These are phyloP conservation scores for Drosophila repletoides DNA, from an alignment of 1,140 invertebrate species.

Conservation along the genomic window DNA sequence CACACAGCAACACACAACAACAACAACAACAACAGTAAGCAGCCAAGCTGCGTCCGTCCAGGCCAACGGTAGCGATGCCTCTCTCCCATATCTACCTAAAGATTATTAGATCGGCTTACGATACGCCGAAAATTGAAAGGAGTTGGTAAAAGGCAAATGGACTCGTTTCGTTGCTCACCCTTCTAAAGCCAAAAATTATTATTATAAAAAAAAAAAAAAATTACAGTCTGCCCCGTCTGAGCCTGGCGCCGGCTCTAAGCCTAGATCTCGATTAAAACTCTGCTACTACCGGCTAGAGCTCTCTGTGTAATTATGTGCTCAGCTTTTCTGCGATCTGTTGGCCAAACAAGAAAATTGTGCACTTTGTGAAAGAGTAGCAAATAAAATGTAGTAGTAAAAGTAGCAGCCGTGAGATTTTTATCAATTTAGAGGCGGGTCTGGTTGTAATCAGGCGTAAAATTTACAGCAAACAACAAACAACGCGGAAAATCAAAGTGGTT, in stretches of 20 bases:
- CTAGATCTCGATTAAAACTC: conserved; percentile 27
- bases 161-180: conserved; percentile 46
- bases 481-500: conserved; percentile 65
- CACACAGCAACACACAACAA: too few species aligned
- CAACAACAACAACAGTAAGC: conserved; percentile 5
- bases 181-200: conserved; percentile 46
- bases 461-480: conserved; percentile 64
- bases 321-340: conserved; percentile 58
- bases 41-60: neutral
- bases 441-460: conserved; percentile 73
- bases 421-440: conserved; percentile 53
- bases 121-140: conserved; percentile 39
- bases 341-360: conserved; percentile 58
- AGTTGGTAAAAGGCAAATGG: neutral
- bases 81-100: conserved; percentile 47
- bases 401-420: conserved; percentile 65
- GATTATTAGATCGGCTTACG: conserved; percentile 74
- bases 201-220: conserved; percentile 19
- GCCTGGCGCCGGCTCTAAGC: conserved; percentile 68
- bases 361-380: conserved; percentile 36
- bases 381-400: conserved; percentile 14
- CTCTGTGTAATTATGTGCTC: conserved; percentile 71
- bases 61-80: conserved; percentile 52
- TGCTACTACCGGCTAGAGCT: conserved; percentile 14
- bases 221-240: conserved; percentile 26